A percentile compares a stretch with the other conserved stretches of the same genome.
Conservation (phyloP, 2,797 vertebrate species). For the Scolopax bukidnonensis region DNA sequence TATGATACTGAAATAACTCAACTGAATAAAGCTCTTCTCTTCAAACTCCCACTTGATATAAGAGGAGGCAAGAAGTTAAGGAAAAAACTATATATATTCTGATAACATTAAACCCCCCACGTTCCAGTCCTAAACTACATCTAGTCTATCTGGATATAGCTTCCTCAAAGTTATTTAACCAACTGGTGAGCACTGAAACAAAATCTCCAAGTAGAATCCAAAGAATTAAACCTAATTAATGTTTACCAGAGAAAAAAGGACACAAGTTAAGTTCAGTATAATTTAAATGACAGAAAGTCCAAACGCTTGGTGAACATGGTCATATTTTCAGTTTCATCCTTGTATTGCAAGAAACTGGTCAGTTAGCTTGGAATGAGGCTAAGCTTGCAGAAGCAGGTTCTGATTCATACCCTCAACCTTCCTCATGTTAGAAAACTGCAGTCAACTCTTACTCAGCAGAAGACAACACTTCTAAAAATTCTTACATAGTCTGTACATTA, state of each 20-base stretch:
- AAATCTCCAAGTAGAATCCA: background rate
- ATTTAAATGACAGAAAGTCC: background rate
- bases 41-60: background rate
- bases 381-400: background rate
- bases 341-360: background rate
- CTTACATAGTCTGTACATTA: background rate
- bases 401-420: background rate
- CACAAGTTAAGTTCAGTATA: background rate
- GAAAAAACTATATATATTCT: background rate
- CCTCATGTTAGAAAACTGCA: background rate
- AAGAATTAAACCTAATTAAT: background rate
- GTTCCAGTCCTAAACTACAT: background rate
- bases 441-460: background rate
- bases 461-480: background rate
- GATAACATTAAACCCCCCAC: background rate
- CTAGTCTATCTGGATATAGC: background rate
- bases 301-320: background rate
- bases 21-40: background rate
- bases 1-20: background rate
- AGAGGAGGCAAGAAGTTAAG: background rate
- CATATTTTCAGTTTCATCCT: background rate
- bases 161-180: background rate
- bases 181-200: background rate
- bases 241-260: accelerated
- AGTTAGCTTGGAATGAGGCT: background rate